These are phyloP conservation scores for Agrilus cyanescens DNA, from an alignment of 2,888 invertebrate species.

Conservation along the genomic window DNA sequence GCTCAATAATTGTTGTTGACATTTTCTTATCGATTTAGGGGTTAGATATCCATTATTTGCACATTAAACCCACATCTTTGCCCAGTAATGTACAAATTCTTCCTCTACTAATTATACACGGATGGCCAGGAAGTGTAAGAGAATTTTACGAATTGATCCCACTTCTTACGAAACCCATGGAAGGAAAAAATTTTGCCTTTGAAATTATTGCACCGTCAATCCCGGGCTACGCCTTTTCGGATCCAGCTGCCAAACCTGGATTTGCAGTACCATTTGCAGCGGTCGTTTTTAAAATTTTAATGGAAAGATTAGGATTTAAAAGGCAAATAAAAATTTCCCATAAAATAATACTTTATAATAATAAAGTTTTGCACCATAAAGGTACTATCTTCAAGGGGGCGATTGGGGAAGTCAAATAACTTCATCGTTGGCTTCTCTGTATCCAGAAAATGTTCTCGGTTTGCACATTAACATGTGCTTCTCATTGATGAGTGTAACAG, in stretches of 20 bases:
- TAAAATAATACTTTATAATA: too few species aligned
- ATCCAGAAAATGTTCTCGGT: conserved; percentile 45
- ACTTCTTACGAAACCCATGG: conserved; percentile 40
- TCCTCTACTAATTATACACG: conserved; percentile 65
- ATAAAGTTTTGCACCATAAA: too few species aligned
- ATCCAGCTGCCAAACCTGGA: conserved; percentile 48
- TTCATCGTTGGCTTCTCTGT: conserved; percentile 47
- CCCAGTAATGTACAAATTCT: conserved; percentile 33
- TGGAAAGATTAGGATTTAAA: conserved; percentile 53
- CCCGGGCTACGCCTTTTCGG: conserved; percentile 41
- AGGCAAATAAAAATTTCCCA: too few species aligned
- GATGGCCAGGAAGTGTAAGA: conserved; percentile 79
- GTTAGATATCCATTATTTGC: conserved; percentile 49
- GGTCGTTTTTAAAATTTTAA: conserved; percentile 51
- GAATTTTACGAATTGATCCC: conserved; percentile 73
- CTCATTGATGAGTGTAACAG: background rate
- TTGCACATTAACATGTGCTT: conserved; percentile 52
- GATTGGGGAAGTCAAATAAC: conserved; percentile 69
- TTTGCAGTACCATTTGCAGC: conserved; percentile 44
- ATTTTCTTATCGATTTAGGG: conserved; percentile 27
- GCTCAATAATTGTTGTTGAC: too few species aligned
- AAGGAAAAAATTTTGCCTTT: conserved; percentile 47
- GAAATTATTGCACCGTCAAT: conserved; percentile 49
- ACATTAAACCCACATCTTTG: conserved; percentile 40
- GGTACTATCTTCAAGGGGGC: conserved; percentile 61